phyloP scores from a whole-genome alignment of 2,888 invertebrate genomes.

The Gnatocerus cornutus region DNA sequence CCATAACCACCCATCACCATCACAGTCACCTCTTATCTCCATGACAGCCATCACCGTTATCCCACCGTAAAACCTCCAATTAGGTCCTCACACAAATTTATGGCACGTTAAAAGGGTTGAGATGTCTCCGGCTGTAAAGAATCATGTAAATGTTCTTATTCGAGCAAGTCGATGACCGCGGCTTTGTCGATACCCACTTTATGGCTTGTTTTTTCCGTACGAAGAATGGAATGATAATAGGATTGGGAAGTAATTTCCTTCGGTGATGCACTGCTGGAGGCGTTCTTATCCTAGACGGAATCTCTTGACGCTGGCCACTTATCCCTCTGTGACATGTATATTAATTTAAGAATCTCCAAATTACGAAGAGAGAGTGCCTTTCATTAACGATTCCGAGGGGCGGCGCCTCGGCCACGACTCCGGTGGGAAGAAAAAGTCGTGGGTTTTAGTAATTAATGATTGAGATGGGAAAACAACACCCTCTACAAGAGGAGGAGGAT shows the following conservation, averaged over 20 bases:
- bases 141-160: constrained; percentile 35
- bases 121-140: constrained; percentile 43
- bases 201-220: constrained; percentile 46
- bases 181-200: constrained; percentile 49
- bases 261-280: constrained; percentile 46
- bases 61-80: constrained; percentile 13
- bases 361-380: constrained; percentile 19
- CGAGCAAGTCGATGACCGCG: constrained; percentile 39
- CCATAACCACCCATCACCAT: background rate
- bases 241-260: constrained; percentile 51
- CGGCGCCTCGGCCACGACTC: constrained; percentile 1
- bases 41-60: constrained; percentile 1
- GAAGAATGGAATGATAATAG: constrained; percentile 52
- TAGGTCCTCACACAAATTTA: constrained; percentile 39
- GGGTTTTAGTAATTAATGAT: constrained; percentile 33
- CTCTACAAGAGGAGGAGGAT: background rate
- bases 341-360: constrained; percentile 42
- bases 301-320: constrained; percentile 45
- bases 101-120: constrained; percentile 51
- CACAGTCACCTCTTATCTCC: constrained; percentile 1
- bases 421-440: constrained; percentile 13
- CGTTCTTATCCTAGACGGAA: constrained; percentile 43
- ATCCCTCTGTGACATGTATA: constrained; percentile 48
- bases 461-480: constrained; percentile 17
- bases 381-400: constrained; percentile 18